Conservation (phyloP, 2,888 invertebrate species). For the Ptilodon capucinus region DNA sequence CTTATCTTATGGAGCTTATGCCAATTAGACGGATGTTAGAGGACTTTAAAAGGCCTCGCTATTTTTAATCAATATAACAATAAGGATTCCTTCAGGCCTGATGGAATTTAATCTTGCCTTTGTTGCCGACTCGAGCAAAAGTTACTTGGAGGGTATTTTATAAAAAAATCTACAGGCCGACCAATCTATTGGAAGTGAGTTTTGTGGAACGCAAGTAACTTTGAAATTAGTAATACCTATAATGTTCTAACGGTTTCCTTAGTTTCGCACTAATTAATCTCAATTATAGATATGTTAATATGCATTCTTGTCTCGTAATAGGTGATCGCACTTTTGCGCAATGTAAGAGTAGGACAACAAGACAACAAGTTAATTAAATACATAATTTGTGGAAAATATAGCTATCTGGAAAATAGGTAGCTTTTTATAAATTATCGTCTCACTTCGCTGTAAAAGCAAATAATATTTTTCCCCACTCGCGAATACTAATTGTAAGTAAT, state of each 20-base stretch:
- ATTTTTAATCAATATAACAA: conserved; percentile 32
- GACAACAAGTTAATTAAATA: too few species aligned
- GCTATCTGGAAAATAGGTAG: too few species aligned
- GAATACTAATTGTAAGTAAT: not conserved
- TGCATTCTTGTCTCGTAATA: too few species aligned
- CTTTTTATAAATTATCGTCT: too few species aligned
- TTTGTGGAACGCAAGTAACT: not conserved
- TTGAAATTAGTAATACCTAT: not conserved
- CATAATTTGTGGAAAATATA: too few species aligned
- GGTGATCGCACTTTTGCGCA: too few species aligned
- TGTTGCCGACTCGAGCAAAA: conserved; percentile 8
- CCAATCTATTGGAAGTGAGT: not conserved
- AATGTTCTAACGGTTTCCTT: too few species aligned
- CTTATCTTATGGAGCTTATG: too few species aligned
- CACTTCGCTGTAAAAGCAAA: too few species aligned
- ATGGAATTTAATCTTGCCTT: conserved; percentile 36
- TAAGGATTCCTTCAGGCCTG: conserved; percentile 4
- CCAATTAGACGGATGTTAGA: not conserved
- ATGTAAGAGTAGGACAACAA: too few species aligned
- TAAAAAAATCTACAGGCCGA: not conserved
- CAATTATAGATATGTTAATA: too few species aligned
- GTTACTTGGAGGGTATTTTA: not conserved
- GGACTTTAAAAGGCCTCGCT: not conserved
- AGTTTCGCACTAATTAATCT: too few species aligned
- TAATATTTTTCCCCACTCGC: not conserved